A percentile compares a stretch with the other conserved stretches of the same genome.
phyloP scores from a whole-genome alignment of 2,113 vertebrate species.

The Ptychochromis oligacanthus region DNA sequence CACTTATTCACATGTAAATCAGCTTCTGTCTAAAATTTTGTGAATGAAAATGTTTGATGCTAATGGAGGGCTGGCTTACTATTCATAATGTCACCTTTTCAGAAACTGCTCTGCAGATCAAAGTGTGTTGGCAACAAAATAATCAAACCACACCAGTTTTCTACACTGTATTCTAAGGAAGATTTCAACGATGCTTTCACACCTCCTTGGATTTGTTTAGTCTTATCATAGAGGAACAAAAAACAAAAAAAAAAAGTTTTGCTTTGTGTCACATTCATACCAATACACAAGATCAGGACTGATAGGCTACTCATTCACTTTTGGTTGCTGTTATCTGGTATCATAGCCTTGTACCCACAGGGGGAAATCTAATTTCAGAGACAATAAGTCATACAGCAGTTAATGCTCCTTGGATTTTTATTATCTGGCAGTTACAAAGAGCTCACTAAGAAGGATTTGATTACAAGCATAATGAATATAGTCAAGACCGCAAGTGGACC shows the following conservation, averaged over 20 bases:
- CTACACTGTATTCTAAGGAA: neutral
- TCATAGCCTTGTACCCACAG: neutral
- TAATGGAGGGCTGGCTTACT: neutral
- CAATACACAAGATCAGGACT: neutral
- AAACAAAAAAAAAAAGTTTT: neutral
- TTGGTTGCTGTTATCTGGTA: neutral
- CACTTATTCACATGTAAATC: slow-evolving; percentile 16
- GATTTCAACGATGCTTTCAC: slow-evolving; percentile 6
- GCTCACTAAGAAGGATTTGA: slow-evolving; percentile 6
- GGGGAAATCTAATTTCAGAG: neutral
- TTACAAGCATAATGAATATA: slow-evolving; percentile 4
- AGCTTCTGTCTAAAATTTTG: neutral
- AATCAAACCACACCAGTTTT: neutral
- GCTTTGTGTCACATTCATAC: neutral
- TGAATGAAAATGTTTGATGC: neutral
- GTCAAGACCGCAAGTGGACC: neutral
- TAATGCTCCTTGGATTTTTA: neutral
- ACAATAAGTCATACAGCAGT: slow-evolving; percentile 1
- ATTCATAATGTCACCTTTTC: neutral
- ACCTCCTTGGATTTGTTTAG: neutral
- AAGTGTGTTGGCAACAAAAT: neutral
- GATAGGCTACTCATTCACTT: slow-evolving; percentile 9
- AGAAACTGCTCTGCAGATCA: neutral
- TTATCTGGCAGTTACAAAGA: slow-evolving; percentile 4
- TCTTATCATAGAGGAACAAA: neutral